Conservation (phyloP, 2,797 vertebrate genomes). For the Danio kyathit region DNA sequence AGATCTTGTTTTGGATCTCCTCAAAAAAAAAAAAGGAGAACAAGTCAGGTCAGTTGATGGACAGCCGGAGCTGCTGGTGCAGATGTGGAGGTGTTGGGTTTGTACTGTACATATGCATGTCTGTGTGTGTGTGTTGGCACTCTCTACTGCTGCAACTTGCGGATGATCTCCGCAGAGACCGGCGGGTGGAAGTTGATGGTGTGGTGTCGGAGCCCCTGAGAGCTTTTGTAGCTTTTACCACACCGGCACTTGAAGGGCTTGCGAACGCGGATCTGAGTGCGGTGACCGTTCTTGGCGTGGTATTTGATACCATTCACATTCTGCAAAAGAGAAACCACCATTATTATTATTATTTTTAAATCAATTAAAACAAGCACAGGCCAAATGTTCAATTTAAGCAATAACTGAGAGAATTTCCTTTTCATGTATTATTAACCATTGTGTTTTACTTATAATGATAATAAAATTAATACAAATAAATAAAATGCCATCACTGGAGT, state of each 20-base stretch:
- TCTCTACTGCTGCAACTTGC: conserved; percentile 95
- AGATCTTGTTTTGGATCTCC: neutral
- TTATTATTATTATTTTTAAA: too few relatives aligned
- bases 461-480: too few relatives aligned
- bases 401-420: neutral
- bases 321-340: conserved; percentile 71
- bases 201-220: conserved; percentile 98
- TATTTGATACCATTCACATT: conserved; percentile 99
- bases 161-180: conserved; percentile 92
- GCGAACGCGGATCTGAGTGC: conserved; percentile 95
- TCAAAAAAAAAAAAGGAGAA: conserved; percentile 25
- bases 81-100: conserved; percentile 18
- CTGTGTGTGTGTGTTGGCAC: conserved; percentile 32
- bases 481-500: neutral
- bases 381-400: neutral
- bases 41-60: conserved; percentile 12
- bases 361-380: neutral
- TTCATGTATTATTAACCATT: too few relatives aligned
- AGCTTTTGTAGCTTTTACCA: conserved; percentile 99
- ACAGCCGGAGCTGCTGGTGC: conserved; percentile 40
- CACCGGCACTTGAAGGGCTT: conserved; percentile 98
- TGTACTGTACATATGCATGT: conserved; percentile 5
- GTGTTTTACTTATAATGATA: neutral
- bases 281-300: conserved; percentile 98
- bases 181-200: conserved; percentile 98